These are phyloP conservation scores for Echiichthys vipera DNA, from an alignment of 2,797 vertebrate species.

Conservation along the genomic window DNA sequence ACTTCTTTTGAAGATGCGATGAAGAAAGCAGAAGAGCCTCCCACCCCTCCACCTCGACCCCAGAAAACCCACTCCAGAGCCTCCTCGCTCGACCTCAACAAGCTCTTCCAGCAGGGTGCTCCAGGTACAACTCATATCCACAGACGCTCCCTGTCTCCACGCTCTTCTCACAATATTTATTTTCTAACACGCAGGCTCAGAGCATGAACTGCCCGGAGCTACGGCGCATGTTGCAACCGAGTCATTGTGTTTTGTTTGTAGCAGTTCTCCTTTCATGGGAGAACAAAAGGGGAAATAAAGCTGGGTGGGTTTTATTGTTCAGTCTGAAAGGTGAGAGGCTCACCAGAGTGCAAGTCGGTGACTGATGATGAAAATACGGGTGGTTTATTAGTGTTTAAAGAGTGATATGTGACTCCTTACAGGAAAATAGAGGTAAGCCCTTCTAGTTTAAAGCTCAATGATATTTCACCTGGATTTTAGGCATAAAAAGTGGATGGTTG, in stretches of 20 bases:
- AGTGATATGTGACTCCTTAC: conserved; percentile 3
- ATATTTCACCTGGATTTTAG: conserved; percentile 66
- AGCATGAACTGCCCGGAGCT: neutral
- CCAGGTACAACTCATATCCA: conserved; percentile 78
- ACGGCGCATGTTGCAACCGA: too few species aligned
- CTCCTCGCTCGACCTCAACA: conserved; percentile 97
- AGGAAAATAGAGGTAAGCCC: neutral
- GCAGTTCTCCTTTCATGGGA: conserved; percentile 38
- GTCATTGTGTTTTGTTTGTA: conserved; percentile 13
- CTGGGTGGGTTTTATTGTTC: conserved; percentile 12
- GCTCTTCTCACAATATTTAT: neutral
- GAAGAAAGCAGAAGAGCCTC: conserved; percentile 95
- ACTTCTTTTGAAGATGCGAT: conserved; percentile 94
- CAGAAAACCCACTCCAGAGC: conserved; percentile 97
- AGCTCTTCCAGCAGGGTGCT: conserved; percentile 92
- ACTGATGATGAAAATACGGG: neutral
- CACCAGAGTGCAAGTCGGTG: neutral
- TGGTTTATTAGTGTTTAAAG: conserved; percentile 10
- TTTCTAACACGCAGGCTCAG: neutral
- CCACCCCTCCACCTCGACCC: conserved; percentile 94
- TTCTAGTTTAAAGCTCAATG: neutral
- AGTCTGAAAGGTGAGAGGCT: conserved; percentile 22
- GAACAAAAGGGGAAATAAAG: conserved; percentile 48
- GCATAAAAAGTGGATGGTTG: conserved; percentile 88
- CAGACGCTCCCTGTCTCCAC: too few species aligned